Conservation (phyloP, 2,797 vertebrate species). For the Myripristis jacobus region DNA sequence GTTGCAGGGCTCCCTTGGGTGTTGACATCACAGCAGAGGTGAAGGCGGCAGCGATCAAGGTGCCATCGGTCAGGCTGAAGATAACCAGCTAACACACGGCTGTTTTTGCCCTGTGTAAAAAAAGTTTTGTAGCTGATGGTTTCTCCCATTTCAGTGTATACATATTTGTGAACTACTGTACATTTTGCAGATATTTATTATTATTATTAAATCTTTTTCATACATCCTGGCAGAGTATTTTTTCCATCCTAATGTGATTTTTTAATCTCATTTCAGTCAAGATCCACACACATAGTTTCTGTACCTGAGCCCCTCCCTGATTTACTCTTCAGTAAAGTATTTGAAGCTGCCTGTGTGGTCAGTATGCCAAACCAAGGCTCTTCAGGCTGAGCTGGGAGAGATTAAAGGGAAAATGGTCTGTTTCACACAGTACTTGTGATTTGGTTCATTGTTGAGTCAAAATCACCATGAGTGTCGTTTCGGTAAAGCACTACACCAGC, state of each 20-base stretch:
- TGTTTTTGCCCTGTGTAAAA: not conserved
- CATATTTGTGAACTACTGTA: not conserved
- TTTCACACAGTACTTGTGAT: too few species aligned
- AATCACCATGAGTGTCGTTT: not conserved
- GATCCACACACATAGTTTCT: too few species aligned
- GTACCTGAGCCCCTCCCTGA: too few species aligned
- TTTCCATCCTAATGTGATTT: too few species aligned
- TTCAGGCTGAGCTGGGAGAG: too few species aligned
- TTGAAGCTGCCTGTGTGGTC: not conserved
- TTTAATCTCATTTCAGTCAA: too few species aligned
- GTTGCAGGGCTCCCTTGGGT: constrained; percentile 90
- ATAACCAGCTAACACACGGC: constrained; percentile 54
- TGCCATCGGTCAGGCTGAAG: constrained; percentile 83
- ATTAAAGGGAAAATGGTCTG: too few species aligned
- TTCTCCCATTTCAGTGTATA: not conserved
- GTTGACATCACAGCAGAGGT: constrained; percentile 89
- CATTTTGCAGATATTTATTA: constrained; percentile 37
- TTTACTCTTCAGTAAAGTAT: not conserved
- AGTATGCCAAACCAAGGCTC: too few species aligned
- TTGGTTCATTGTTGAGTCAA: too few species aligned
- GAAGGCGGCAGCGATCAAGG: constrained; percentile 86
- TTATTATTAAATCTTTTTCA: constrained; percentile 36
- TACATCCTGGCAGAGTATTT: not conserved
- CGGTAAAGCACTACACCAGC: not conserved
- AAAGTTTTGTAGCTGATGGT: not conserved